Evolutionary conservation across 2,888 invertebrate genomes (phyloP), one percentile per base, ranked within the genome.

Genomic region (Leptogaster cylindrica): DNA sequence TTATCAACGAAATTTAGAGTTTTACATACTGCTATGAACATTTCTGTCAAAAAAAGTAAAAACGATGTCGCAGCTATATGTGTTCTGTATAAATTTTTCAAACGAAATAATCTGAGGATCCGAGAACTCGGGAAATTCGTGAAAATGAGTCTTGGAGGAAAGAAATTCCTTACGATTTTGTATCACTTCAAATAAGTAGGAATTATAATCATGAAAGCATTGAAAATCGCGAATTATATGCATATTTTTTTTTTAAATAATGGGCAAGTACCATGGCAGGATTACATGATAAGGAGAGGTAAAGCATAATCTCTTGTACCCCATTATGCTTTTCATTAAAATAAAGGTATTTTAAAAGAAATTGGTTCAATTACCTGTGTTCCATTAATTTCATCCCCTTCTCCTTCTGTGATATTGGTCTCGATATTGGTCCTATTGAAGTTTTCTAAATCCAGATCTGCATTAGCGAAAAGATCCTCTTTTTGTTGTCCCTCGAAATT

Each of bases 391-490:
- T 18, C 20, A 18, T 46, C 20, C 46, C 16, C 5, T n/a, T 46
- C n/a, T n/a, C n/a, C n/a, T n/a, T n/a, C n/a, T n/a, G n/a, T n/a
- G n/a, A n/a, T n/a, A n/a, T n/a, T n/a, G n/a, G n/a, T n/a, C n/a
- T n/a, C n/a, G n/a, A n/a, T n/a, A n/a, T 31, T 31, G 41, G 41
- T 39, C n/a, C 41, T 39, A 12, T 12, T 39, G 12, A 39, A 8
- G 41, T 39, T 39, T 39, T 39, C 41, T 39, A 39, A 39, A 39
- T 39, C 41, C 41, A 39, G 41, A 39, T 39, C 41, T 39, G 20
- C 20, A 2, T 10, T 20, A 46, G 18, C 16, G 46, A 46, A 46
- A 46, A 20, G 5, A 46, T 10, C 14, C 20, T 18, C n/a, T n/a
- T n/a, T n/a, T n/a, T n/a, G n/a, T n/a, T 46, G 18, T 2, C 20